These are phyloP conservation scores for Nemotelus nigrinus DNA, from an alignment of 2,888 invertebrate genomes.

Conservation along the genomic window DNA sequence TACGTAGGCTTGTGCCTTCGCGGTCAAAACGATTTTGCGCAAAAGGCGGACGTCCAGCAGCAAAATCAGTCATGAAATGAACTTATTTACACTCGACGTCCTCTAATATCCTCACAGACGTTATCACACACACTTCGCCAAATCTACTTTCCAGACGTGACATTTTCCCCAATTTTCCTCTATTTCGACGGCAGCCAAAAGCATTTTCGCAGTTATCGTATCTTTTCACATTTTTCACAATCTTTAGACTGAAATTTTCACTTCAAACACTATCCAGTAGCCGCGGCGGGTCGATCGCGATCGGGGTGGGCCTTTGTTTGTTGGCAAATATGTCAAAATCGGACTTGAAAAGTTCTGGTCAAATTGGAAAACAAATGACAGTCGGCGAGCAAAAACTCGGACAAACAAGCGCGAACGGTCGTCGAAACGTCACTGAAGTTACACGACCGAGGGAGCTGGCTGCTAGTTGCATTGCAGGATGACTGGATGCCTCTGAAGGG, in stretches of 20 bases:
- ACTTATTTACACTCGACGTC: constrained; percentile 18
- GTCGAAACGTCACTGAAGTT: constrained; percentile 41
- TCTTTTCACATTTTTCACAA: constrained; percentile 1
- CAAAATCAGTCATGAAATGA: background rate
- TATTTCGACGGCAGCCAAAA: background rate
- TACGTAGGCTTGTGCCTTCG: background rate
- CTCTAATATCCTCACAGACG: background rate
- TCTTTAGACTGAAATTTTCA: background rate
- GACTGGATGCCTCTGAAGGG: background rate
- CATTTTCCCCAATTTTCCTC: background rate
- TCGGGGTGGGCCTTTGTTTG: background rate
- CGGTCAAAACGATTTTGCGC: constrained; percentile 28
- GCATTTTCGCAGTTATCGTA: too few species aligned
- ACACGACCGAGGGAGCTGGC: constrained; percentile 11
- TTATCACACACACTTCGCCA: background rate
- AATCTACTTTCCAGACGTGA: background rate
- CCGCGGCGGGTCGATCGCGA: background rate
- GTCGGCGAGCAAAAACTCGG: constrained; percentile 6
- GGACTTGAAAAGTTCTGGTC: constrained; percentile 8
- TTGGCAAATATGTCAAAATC: constrained; percentile 25
- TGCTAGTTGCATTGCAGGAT: background rate
- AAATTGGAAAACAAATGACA: constrained; percentile 26
- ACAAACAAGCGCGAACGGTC: constrained; percentile 1
- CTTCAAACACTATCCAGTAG: too few species aligned
- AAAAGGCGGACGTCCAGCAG: background rate